Percentiles rank a stretch among this genome's conserved stretches.
phyloP scores from a whole-genome alignment of 2,888 invertebrate genomes.

The Dynastes grantii region DNA sequence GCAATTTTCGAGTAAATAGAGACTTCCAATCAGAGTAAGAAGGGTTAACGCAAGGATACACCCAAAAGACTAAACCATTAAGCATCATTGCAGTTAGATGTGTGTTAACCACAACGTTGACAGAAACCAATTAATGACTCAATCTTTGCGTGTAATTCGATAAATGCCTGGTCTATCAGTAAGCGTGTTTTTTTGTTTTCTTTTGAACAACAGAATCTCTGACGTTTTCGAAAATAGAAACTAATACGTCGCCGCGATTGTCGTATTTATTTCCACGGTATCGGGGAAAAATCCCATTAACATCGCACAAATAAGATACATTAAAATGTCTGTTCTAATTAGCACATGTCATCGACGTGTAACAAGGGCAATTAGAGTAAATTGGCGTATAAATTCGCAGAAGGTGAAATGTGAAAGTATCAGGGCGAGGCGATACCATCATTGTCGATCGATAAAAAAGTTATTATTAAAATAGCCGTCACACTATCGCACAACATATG shows the following conservation, averaged over 20 bases:
- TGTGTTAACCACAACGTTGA: no score
- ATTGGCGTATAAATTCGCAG: neutral
- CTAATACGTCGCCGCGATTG: neutral
- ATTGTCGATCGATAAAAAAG: neutral
- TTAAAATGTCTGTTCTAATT: neutral
- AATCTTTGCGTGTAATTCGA: neutral
- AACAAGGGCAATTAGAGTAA: neutral
- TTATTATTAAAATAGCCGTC: neutral
- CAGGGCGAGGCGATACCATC: neutral
- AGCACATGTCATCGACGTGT: neutral
- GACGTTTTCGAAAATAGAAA: conserved; percentile 17
- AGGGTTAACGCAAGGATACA: no score
- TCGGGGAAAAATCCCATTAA: no score
- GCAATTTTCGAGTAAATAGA: no score
- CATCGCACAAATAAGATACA: neutral
- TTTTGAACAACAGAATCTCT: neutral
- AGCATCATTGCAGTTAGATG: no score
- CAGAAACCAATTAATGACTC: neutral
- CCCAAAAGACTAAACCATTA: no score
- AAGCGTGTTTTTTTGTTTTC: no score
- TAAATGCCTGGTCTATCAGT: neutral
- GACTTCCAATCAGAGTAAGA: no score
- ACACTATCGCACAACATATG: neutral
- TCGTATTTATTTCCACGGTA: conserved; percentile 26
- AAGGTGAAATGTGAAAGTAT: neutral